Conservation (phyloP, 2,113 vertebrate genomes). For the Bostrychus sinensis region DNA sequence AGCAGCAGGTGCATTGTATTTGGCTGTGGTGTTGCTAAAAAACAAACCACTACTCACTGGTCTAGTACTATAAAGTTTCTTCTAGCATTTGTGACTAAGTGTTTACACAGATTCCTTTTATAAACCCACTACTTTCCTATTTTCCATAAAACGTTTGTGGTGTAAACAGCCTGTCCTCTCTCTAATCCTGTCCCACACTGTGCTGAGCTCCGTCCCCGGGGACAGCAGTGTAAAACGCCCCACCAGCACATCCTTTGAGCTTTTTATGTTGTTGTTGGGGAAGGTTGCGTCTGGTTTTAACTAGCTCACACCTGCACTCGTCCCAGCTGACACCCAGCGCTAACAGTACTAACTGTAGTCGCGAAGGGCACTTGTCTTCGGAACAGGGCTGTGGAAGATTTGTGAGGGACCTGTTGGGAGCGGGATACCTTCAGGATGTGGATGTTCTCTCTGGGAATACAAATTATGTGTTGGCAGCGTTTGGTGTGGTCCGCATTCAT, state of each 20-base stretch:
- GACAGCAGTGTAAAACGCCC: constrained; percentile 49
- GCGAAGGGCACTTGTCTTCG: constrained; percentile 30
- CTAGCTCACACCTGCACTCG: constrained; percentile 67
- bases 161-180: constrained; percentile 22
- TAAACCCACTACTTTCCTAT: neutral
- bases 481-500: constrained; percentile 25
- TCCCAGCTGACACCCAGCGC: constrained; percentile 53
- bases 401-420: constrained; percentile 28
- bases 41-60: neutral
- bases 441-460: constrained; percentile 33
- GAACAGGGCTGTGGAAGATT: constrained; percentile 45
- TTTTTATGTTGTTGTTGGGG: constrained; percentile 65
- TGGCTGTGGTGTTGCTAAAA: neutral
- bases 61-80: neutral
- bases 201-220: constrained; percentile 53
- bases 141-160: neutral
- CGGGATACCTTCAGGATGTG: constrained; percentile 29
- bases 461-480: constrained; percentile 24
- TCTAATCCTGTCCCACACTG: constrained; percentile 60
- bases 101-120: constrained; percentile 6
- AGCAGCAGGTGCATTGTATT: neutral
- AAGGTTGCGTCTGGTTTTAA: constrained; percentile 66
- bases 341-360: constrained; percentile 47
- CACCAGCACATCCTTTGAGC: constrained; percentile 43
- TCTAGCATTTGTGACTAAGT: constrained; percentile 1